Evolutionary conservation across 1,140 invertebrate genomes (phyloP).

Genomic region (Elymnias hypermnestra): DNA sequence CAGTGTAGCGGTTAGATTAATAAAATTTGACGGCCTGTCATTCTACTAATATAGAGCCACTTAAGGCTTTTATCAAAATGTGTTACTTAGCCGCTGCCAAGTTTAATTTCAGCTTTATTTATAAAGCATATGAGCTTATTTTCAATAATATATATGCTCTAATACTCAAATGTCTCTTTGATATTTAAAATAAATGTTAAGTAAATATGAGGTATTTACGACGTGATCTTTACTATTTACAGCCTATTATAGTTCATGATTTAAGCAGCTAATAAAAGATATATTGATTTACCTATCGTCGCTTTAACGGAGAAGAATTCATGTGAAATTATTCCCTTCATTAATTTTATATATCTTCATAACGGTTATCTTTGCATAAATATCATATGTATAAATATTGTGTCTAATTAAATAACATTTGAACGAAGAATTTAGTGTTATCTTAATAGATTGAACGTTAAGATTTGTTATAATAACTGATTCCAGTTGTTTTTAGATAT

Average conservation of each 20-base stretch:
- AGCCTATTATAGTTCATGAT: slow-evolving; percentile 14
- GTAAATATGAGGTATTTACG: slow-evolving; percentile 31
- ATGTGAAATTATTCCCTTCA: too few relatives aligned
- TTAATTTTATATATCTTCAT: neutral
- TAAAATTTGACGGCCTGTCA: slow-evolving; percentile 65
- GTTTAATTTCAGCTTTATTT: slow-evolving; percentile 27
- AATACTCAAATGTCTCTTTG: slow-evolving; percentile 1
- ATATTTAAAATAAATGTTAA: slow-evolving; percentile 24
- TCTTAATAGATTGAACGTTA: too few relatives aligned
- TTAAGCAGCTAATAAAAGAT: neutral
- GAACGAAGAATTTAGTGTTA: too few relatives aligned
- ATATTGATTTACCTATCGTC: neutral
- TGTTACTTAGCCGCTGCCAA: slow-evolving; percentile 27
- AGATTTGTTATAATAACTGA: too few relatives aligned
- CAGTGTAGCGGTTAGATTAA: slow-evolving; percentile 44
- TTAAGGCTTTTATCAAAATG: slow-evolving; percentile 45
- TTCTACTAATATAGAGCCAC: slow-evolving; percentile 48
- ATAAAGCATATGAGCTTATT: slow-evolving; percentile 12
- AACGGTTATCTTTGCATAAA: neutral
- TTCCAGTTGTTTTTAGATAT: too few relatives aligned
- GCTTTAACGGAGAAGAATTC: neutral
- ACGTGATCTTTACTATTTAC: slow-evolving; percentile 18
- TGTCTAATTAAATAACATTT: too few relatives aligned
- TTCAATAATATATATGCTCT: slow-evolving; percentile 4
- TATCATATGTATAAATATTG: too few relatives aligned